A percentile compares a stretch with the other conserved stretches of the same genome.
Evolutionary conservation across 1,140 invertebrate species (phyloP).

Genomic region (Diorhabda elongata): DNA sequence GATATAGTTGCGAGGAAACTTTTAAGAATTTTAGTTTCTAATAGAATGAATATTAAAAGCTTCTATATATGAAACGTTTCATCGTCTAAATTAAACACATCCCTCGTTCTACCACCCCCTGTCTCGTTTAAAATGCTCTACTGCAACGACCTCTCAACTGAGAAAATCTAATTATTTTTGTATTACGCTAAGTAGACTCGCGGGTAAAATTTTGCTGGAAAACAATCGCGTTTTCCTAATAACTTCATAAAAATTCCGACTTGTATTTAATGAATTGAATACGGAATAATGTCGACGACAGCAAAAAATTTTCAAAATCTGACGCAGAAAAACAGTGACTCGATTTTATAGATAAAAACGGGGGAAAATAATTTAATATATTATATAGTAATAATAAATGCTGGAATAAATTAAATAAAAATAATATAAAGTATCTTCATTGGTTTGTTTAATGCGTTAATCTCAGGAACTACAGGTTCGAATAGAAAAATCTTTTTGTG

Average conservation of each 20-base stretch:
- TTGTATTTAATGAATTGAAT: slow-evolving; percentile 14
- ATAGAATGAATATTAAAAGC: too few relatives aligned
- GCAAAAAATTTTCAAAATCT: neutral
- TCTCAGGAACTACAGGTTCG: too few relatives aligned
- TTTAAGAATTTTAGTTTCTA: too few relatives aligned
- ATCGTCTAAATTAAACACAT: neutral
- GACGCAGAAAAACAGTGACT: neutral
- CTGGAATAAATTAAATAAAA: too few relatives aligned
- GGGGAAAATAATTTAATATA: too few relatives aligned
- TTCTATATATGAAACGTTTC: neutral
- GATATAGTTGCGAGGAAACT: too few relatives aligned
- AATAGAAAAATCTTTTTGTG: too few relatives aligned
- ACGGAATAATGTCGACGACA: neutral
- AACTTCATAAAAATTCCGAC: slow-evolving; percentile 9
- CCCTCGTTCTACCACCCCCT: neutral
- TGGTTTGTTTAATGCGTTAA: too few relatives aligned
- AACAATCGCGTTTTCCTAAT: slow-evolving; percentile 9
- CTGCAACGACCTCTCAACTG: slow-evolving; percentile 12
- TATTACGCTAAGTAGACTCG: slow-evolving; percentile 18
- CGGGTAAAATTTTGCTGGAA: slow-evolving; percentile 12
- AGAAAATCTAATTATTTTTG: slow-evolving; percentile 21
- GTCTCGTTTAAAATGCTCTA: slow-evolving; percentile 6
- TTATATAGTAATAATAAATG: too few relatives aligned
- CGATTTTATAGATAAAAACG: neutral
- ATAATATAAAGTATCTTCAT: too few relatives aligned